Conservation (phyloP, 2,888 invertebrate genomes). For the Stenchaetothrips biformis region DNA sequence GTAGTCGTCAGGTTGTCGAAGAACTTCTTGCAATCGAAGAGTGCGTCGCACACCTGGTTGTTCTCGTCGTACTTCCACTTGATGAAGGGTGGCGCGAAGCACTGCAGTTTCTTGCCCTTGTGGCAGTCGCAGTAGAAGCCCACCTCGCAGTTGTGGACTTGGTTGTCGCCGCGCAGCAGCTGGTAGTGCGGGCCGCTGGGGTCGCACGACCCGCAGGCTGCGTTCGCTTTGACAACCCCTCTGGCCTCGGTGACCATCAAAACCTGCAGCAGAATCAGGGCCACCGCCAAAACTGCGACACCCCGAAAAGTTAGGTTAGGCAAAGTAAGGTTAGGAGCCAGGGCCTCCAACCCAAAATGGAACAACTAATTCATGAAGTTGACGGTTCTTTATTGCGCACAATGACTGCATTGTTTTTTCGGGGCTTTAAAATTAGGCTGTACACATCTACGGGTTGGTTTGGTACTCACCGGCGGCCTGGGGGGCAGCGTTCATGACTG, state of each 20-base stretch:
- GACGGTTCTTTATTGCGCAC: too few species aligned
- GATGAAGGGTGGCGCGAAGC: not conserved
- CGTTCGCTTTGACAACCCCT: not conserved
- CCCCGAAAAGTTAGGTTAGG: too few species aligned
- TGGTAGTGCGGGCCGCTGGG: not conserved
- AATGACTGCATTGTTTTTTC: too few species aligned
- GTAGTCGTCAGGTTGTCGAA: not conserved
- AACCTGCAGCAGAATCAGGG: not conserved
- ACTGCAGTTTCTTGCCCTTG: not conserved
- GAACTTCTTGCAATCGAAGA: not conserved
- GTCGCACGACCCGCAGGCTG: not conserved
- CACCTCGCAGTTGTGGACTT: not conserved
- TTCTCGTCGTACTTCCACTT: not conserved
- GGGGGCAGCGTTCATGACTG: too few species aligned
- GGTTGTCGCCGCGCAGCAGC: not conserved
- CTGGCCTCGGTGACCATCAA: not conserved
- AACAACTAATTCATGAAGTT: too few species aligned
- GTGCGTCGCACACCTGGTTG: not conserved
- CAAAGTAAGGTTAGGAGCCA: too few species aligned
- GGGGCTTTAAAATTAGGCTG: too few species aligned
- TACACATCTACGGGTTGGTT: too few species aligned
- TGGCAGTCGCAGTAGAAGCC: conserved; percentile 8
- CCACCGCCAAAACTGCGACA: not conserved
- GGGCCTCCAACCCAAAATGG: too few species aligned
- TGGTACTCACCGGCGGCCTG: too few species aligned